These are phyloP conservation scores for Acleris cristana DNA, from an alignment of 2,888 invertebrate genomes.

Conservation along the genomic window DNA sequence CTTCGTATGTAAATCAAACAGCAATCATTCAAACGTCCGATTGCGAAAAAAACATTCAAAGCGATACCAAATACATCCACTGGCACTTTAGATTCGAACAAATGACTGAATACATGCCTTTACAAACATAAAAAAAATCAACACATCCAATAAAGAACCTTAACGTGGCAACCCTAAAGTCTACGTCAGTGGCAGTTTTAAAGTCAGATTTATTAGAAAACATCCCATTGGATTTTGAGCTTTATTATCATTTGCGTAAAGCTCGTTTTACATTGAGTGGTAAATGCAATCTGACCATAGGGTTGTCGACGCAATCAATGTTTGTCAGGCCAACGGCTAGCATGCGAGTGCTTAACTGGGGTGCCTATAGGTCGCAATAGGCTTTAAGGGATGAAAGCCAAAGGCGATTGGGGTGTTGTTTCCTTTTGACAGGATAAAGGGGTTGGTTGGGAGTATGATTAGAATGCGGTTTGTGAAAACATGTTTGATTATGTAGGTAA, in stretches of 20 bases:
- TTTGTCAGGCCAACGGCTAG: constrained; percentile 39
- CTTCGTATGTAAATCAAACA: constrained; percentile 25
- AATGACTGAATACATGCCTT: constrained; percentile 45
- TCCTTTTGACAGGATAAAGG: constrained; percentile 14
- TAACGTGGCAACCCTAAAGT: not conserved
- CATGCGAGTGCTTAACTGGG: constrained; percentile 14
- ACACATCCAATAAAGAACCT: constrained; percentile 4
- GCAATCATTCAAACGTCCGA: constrained; percentile 48
- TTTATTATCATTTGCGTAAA: not conserved
- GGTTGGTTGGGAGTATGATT: constrained; percentile 7
- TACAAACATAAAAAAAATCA: constrained; percentile 34
- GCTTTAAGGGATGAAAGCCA: constrained; percentile 23
- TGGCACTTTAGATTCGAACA: constrained; percentile 54
- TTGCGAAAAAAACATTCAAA: constrained; percentile 60
- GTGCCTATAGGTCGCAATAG: not conserved
- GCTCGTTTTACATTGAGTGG: not conserved
- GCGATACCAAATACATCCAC: constrained; percentile 65
- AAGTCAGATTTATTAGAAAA: constrained; percentile 5
- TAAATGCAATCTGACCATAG: constrained; percentile 32
- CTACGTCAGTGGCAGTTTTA: constrained; percentile 1
- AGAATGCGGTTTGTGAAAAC: not conserved
- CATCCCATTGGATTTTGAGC: constrained; percentile 3
- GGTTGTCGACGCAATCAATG: constrained; percentile 51
- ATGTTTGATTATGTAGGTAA: not conserved
- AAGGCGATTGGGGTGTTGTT: constrained; percentile 23